phyloP scores from a whole-genome alignment of 1,140 invertebrate genomes.

The Microplitis mediator region DNA sequence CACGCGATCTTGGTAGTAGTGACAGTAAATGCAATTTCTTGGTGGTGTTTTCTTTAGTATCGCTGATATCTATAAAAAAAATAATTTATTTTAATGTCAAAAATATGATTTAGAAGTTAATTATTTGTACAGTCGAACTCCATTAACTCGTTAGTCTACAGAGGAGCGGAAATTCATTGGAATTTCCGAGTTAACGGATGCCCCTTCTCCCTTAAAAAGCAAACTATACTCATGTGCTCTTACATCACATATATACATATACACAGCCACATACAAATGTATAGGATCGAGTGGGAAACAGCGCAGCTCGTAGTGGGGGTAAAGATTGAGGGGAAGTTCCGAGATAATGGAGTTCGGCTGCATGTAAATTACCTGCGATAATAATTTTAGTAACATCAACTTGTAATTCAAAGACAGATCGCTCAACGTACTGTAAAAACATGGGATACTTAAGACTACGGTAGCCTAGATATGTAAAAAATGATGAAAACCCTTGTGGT shows the following conservation, averaged over 20 bases:
- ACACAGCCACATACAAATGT: too few relatives aligned
- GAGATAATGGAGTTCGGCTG: too few relatives aligned
- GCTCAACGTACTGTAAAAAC: constrained; percentile 80
- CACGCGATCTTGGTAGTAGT: constrained; percentile 74
- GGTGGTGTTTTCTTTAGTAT: constrained; percentile 68
- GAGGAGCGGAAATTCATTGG: too few relatives aligned
- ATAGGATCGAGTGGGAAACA: too few relatives aligned
- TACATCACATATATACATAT: too few relatives aligned
- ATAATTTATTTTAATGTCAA: constrained; percentile 4
- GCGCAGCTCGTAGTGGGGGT: too few relatives aligned
- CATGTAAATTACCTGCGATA: constrained; percentile 68
- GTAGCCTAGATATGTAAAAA: constrained; percentile 85
- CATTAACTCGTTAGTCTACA: neutral
- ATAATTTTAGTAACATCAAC: constrained; percentile 86
- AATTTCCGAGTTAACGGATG: too few relatives aligned
- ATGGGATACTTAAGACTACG: constrained; percentile 74
- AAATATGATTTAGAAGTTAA: neutral
- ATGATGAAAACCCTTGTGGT: constrained; percentile 84
- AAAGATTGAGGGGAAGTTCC: too few relatives aligned
- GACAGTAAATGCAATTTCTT: constrained; percentile 77
- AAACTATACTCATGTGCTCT: too few relatives aligned
- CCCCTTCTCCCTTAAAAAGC: too few relatives aligned
- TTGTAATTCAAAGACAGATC: constrained; percentile 83
- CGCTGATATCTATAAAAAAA: constrained; percentile 68
- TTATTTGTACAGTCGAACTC: too few relatives aligned